Percentiles rank a stretch among this genome's conserved stretches.
phyloP scores from a whole-genome alignment of 2,797 vertebrate species.

The Alcedo atthis region DNA sequence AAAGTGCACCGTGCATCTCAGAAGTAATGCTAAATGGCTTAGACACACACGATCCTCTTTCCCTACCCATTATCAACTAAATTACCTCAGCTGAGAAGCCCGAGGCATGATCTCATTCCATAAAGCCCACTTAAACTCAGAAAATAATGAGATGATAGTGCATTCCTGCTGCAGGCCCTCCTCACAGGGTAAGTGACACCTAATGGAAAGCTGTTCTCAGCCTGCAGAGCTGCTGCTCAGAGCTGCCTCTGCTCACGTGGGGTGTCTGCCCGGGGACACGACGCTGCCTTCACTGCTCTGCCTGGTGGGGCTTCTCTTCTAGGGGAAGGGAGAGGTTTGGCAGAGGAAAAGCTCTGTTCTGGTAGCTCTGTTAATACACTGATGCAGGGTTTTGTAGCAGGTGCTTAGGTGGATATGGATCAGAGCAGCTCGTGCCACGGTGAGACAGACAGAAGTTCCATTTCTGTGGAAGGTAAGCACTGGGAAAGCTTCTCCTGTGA shows the following conservation, averaged over 20 bases:
- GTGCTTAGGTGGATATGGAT: not conserved
- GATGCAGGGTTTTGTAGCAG: not conserved
- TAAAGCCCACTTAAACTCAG: conserved; percentile 43
- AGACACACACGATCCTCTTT: not conserved
- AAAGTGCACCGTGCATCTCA: conserved; percentile 1
- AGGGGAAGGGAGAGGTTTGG: not conserved
- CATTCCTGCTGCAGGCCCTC: not conserved
- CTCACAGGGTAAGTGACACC: conserved; percentile 11
- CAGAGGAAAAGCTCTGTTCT: not conserved
- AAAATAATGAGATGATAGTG: conserved; percentile 58
- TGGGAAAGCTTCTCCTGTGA: no score
- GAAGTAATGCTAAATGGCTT: conserved; percentile 24
- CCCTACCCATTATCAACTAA: conserved; percentile 1
- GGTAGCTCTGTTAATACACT: not conserved
- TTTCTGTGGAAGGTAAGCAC: no score
- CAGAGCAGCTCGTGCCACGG: not conserved
- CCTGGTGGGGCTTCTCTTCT: not conserved
- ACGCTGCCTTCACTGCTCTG: not conserved
- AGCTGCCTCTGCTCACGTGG: not conserved
- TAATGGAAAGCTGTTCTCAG: conserved; percentile 25
- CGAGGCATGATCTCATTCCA: conserved; percentile 30
- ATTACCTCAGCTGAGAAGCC: conserved; percentile 13
- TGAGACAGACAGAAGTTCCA: no score
- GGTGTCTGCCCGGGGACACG: not conserved
- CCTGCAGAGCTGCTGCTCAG: not conserved